Conservation (phyloP, 2,797 vertebrate species). For the Tympanoctomys barrerae region DNA sequence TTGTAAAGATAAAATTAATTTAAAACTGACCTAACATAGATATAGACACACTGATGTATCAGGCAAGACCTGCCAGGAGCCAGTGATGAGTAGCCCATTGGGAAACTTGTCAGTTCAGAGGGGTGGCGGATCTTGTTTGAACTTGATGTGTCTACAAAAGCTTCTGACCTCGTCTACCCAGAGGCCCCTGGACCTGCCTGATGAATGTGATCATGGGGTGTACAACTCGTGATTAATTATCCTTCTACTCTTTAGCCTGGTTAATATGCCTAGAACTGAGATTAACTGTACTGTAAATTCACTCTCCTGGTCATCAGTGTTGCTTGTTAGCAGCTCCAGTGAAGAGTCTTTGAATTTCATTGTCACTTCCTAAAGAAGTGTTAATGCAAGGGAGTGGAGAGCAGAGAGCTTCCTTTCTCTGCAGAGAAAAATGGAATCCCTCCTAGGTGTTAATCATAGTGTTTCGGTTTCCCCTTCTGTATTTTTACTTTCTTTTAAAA, state of each 20-base stretch:
- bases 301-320: background rate
- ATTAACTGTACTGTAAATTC: background rate
- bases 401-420: background rate
- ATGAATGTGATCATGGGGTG: background rate
- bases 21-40: background rate
- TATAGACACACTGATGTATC: background rate
- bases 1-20: conserved; percentile 56
- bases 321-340: conserved; percentile 65
- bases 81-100: background rate
- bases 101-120: background rate
- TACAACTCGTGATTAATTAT: background rate
- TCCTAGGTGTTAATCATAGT: conserved; percentile 60
- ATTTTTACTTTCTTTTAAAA: background rate
- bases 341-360: conserved; percentile 40
- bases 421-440: conserved; percentile 60
- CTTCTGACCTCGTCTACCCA: background rate
- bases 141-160: background rate
- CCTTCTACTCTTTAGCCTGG: conserved; percentile 11
- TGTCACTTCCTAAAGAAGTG: conserved; percentile 28
- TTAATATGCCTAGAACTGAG: conserved; percentile 12
- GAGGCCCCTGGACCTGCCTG: background rate
- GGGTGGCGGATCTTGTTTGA: background rate
- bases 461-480: conserved; percentile 4
- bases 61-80: background rate
- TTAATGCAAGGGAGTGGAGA: background rate